Percentiles rank a stretch among this genome's conserved stretches.
These are phyloP conservation scores for Ashinkailepas kermadecensis DNA, from an alignment of 2,888 invertebrate genomes.

Conservation along the genomic window DNA sequence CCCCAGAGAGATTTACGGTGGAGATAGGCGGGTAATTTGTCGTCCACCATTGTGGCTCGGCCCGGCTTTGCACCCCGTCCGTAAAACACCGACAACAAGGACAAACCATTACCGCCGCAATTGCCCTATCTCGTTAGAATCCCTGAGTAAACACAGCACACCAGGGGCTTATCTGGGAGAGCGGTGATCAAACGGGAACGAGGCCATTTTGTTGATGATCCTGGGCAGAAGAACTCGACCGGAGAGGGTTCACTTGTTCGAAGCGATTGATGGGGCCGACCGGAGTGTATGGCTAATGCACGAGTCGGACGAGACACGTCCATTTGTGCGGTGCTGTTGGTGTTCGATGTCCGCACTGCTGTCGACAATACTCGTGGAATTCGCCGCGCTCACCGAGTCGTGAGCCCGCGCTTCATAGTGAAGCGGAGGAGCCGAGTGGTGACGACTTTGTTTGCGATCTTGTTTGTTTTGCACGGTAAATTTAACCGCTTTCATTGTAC, in stretches of 20 bases:
- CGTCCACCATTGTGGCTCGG: not conserved
- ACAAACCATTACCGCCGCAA: not conserved
- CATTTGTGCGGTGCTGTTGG: too few relatives aligned
- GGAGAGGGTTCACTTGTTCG: not conserved
- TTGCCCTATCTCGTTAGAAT: not conserved
- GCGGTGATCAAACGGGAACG: not conserved
- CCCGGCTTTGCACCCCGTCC: not conserved
- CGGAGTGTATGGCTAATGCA: too few relatives aligned
- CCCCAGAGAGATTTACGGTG: not conserved
- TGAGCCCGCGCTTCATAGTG: too few relatives aligned
- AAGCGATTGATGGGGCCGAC: not conserved
- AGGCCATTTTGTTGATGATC: not conserved
- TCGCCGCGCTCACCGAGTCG: too few relatives aligned
- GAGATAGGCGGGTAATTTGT: slow-evolving; percentile 9
- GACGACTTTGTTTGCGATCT: too few relatives aligned
- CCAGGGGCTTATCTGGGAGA: not conserved
- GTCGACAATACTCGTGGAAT: too few relatives aligned
- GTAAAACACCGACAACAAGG: slow-evolving; percentile 1
- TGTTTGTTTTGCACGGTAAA: too few relatives aligned
- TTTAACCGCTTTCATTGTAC: too few relatives aligned
- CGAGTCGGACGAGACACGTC: too few relatives aligned
- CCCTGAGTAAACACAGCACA: not conserved
- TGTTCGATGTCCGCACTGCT: too few relatives aligned
- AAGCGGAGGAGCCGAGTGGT: too few relatives aligned
- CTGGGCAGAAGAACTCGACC: not conserved